These are phyloP conservation scores for Erythrocebus patas DNA, from an alignment of 2,113 vertebrate species.

Conservation along the genomic window DNA sequence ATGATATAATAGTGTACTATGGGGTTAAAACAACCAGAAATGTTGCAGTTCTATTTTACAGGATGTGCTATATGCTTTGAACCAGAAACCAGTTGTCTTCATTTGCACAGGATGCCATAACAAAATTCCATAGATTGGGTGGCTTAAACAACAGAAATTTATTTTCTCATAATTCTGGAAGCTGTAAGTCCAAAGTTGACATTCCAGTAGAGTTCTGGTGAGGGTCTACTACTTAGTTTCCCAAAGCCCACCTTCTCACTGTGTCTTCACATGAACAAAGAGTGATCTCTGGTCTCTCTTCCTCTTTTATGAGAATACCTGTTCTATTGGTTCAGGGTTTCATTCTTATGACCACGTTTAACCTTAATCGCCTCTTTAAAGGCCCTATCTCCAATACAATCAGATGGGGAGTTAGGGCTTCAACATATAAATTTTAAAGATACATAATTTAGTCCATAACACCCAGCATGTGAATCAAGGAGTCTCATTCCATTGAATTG, in stretches of 20 bases:
- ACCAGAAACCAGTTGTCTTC: background rate
- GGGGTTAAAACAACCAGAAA: background rate
- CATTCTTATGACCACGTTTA: background rate
- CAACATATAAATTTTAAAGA: background rate
- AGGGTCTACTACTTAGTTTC: background rate
- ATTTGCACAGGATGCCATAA: background rate
- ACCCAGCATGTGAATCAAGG: background rate
- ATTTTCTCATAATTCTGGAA: background rate
- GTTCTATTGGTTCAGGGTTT: background rate
- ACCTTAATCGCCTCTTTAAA: background rate
- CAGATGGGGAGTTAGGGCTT: background rate
- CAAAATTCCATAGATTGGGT: background rate
- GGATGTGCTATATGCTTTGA: background rate
- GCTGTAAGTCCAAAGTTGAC: background rate
- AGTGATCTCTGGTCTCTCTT: background rate
- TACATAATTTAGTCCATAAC: background rate
- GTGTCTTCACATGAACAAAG: background rate
- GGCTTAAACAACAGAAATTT: background rate
- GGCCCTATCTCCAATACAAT: background rate
- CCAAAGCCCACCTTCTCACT: background rate
- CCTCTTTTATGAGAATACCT: background rate
- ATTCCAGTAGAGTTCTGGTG: background rate
- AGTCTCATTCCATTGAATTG: background rate
- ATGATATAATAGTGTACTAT: background rate
- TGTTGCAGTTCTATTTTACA: background rate